These are phyloP conservation scores for Ramphastos sulfuratus DNA, from an alignment of 2,113 vertebrate species.

Conservation along the genomic window DNA sequence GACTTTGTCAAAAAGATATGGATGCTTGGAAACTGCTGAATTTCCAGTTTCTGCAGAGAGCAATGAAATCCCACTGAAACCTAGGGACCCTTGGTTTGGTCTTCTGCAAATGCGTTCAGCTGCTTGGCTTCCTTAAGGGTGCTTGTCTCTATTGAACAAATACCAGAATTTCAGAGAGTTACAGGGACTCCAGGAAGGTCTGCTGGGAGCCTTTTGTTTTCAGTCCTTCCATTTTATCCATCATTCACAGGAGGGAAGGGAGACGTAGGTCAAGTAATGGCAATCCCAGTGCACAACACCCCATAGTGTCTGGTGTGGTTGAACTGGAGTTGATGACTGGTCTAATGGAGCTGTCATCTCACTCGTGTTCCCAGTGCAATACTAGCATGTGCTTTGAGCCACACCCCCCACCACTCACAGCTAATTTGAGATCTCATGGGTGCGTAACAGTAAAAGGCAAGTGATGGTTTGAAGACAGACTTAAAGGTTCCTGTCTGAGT, in stretches of 20 bases:
- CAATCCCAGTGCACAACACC: neutral
- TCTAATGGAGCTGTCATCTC: neutral
- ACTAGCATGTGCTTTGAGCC: neutral
- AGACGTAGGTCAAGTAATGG: neutral
- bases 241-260: neutral
- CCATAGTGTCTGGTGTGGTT: neutral
- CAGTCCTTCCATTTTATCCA: neutral
- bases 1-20: conserved; percentile 2
- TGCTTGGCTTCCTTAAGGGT: neutral
- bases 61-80: neutral
- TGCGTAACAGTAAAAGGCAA: conserved; percentile 19
- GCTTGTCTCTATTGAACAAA: neutral
- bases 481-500: conserved; percentile 13
- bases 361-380: neutral
- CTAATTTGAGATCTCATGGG: neutral
- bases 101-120: neutral
- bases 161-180: neutral
- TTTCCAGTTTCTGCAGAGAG: neutral
- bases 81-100: neutral
- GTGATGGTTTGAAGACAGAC: conserved; percentile 50
- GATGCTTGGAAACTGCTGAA: neutral
- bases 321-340: neutral
- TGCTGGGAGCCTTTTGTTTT: neutral
- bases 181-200: neutral
- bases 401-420: neutral